Base-by-base conservation (phyloP, 2,113 vertebrate species). In the Edolisoma coerulescens region DNA sequence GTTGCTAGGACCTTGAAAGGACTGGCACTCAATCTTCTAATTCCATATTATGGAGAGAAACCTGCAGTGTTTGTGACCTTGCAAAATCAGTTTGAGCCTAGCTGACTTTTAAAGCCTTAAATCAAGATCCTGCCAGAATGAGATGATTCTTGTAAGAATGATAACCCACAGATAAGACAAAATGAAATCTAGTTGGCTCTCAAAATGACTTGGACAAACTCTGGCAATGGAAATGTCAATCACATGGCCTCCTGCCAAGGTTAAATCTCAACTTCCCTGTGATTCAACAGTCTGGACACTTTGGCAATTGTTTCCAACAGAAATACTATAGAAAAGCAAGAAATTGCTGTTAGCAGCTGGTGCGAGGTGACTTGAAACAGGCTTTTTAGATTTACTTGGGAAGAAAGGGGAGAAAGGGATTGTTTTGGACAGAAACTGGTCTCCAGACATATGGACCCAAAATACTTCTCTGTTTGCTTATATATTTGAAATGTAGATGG, bases 161-260 rank as follows among this genome's bases (percentile, higher is more conserved):
- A 97, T 98, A 98, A 97, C 97, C 77, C 88, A 56, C 71, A 97
- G 97, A 97, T 97, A 98, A 95, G 54, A 93, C 67, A 96, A 97
- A 97, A 96, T 95, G 91, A 97, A 97, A 96, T 96, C 91, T 93
- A 84, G 74, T 65, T 97, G 96, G 84, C 86, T 97, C 83, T 93
- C 37, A 16, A 96, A 98, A 97, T 97, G 74, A 95, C 90, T 96
- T 89, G 80, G 90, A 75, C 84, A 93, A 96, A 96, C 50, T 95
- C 86, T 91, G 87, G 94, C 95, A 94, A 91, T 96, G 83, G 94
- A 98, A 97, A 94, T 96, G 96, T 97, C 97, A 98, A 97, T 98
- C 96, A 97, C 73, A 59, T 68, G 74, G 79, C 74, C 59, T 93
- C 44, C 35, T 93, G 89, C 85, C 94, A 98, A 98, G 93, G 97